Percentiles rank a stretch among this genome's conserved stretches.
Evolutionary conservation across 2,888 invertebrate genomes (phyloP).

Genomic region (Netelia melanura): DNA sequence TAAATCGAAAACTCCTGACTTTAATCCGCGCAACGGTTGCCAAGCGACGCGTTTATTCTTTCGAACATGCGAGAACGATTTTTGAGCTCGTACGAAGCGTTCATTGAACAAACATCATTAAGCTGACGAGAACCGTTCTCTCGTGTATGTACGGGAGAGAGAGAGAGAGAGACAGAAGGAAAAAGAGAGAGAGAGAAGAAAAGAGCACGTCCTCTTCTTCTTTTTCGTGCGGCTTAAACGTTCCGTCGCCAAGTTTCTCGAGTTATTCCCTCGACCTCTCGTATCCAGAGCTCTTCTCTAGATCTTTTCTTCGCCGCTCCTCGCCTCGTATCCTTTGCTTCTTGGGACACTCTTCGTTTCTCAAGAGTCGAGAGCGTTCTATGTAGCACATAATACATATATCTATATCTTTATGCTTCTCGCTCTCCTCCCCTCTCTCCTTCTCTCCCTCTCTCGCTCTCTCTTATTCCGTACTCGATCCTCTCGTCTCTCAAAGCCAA

Average conservation of each 20-base stretch:
- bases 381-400: constrained; percentile 4
- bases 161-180: no score
- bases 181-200: constrained; percentile 5
- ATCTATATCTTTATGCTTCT: constrained; percentile 10
- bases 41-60: neutral
- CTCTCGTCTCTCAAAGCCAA: constrained; percentile 50
- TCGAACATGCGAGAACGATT: constrained; percentile 50
- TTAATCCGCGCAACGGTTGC: no score
- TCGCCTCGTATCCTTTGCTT: constrained; percentile 52
- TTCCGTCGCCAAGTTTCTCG: constrained; percentile 69
- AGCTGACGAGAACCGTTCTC: constrained; percentile 67
- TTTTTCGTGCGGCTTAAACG: constrained; percentile 66
- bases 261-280: constrained; percentile 54
- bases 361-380: constrained; percentile 55
- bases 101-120: constrained; percentile 76
- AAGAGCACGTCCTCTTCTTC: constrained; percentile 46
- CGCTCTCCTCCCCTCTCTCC: constrained; percentile 21
- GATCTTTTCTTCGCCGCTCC: constrained; percentile 47
- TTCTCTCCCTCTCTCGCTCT: constrained; percentile 14
- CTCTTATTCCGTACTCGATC: constrained; percentile 31
- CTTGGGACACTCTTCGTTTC: constrained; percentile 59
- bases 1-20: no score
- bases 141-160: constrained; percentile 63
- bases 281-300: constrained; percentile 46
- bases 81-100: constrained; percentile 65